Base-by-base conservation (phyloP, 2,888 invertebrate species). In the Plebejus anna region DNA sequence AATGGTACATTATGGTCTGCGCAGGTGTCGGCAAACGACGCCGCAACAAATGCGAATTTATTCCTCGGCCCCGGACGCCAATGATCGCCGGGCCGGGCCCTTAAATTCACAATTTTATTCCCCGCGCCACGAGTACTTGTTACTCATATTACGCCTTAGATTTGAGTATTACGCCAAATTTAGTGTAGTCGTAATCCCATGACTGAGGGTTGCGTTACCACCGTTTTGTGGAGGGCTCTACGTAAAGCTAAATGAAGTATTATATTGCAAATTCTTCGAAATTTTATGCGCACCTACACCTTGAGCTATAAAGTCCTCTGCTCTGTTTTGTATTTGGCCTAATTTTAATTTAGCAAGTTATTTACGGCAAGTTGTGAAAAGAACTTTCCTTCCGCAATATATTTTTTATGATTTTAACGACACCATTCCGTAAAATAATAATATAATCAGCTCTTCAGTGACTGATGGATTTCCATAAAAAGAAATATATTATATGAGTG, bases 101-200 rank as follows among this genome's bases (percentile, higher is more conserved):
- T 90, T 92, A 92, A 92, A 92, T 92, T 92, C 90, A 90, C 89
- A 90, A 89, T 89, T 92, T 91, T 89, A 89, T 90, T 87, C 90
- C 91, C 90, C 90, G 86, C 84, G 85, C 87, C 88, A 90, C 91
- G 90, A 91, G 91, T 90, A 89, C 88, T 87, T 85, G 82, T 84
- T 61, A 47, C 75, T 66, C 47, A 75, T 75, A 55, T 57, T 59
- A 75, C n/a, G 57, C 55, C 55, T 75, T 75, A 75, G 13, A 55
- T 57, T 36, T 57, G 32, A 57, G 55, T n/a, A 28, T 57, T 55
- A 55, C 36, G 13, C 51, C 16, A 36, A 57, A 36, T 55, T 57
- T 85, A 86, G 85, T 88, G 89, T 88, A 77, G 32, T 66, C 88
- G 81, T 81, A 82, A 81, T 51, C 55, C 16, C 32, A 79, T 77